Evolutionary conservation across 1,140 invertebrate genomes (phyloP).

Genomic region (Drosophila kikkawai): DNA sequence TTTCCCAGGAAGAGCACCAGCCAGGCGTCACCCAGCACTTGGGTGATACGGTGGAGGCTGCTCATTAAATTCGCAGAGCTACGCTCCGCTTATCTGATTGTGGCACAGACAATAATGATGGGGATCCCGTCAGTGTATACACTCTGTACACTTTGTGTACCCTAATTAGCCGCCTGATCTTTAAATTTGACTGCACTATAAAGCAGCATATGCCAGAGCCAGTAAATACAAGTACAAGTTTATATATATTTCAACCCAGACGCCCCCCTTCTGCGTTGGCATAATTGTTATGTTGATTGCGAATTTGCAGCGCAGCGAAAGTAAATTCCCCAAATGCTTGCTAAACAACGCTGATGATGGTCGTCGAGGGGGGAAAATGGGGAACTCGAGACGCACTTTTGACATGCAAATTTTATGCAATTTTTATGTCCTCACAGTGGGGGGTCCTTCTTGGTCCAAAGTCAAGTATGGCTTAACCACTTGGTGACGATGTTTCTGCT

Average conservation of each 20-base stretch:
- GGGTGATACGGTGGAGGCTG: constrained; percentile 15
- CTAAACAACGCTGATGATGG: constrained; percentile 55
- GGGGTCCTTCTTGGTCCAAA: background rate
- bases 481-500: constrained; percentile 41
- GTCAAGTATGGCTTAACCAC: constrained; percentile 35
- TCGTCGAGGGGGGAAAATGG: constrained; percentile 1
- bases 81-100: constrained; percentile 68
- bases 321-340: constrained; percentile 53
- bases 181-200: constrained; percentile 69
- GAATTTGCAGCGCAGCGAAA: constrained; percentile 64
- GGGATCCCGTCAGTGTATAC: background rate
- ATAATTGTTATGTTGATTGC: constrained; percentile 83
- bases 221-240: constrained; percentile 1
- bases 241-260: background rate
- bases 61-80: constrained; percentile 77
- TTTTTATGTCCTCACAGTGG: constrained; percentile 31
- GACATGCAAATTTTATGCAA: constrained; percentile 82
- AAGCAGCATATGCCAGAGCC: constrained; percentile 16
- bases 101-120: constrained; percentile 70
- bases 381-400: constrained; percentile 74
- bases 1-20: constrained; percentile 67
- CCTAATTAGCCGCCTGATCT: constrained; percentile 70
- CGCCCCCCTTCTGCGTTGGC: constrained; percentile 1
- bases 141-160: constrained; percentile 16
- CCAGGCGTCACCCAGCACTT: constrained; percentile 1